Evolutionary conservation across 1,140 invertebrate genomes (phyloP).

Genomic region (Drosophila repleta): DNA sequence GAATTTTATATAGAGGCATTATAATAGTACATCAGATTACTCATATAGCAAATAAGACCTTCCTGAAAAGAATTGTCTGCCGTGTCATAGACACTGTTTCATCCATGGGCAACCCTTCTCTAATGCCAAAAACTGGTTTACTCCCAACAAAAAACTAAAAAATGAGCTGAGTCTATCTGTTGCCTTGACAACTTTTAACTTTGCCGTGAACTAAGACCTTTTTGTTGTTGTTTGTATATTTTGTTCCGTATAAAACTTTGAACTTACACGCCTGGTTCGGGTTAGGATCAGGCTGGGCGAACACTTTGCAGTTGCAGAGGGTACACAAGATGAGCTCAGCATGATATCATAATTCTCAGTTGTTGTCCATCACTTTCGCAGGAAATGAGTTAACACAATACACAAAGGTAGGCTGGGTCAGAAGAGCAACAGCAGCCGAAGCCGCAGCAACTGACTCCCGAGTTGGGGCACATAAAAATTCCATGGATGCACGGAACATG

Average conservation of each 20-base stretch:
- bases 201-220: slow-evolving; percentile 14
- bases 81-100: background rate
- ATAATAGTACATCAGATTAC: background rate
- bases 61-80: background rate
- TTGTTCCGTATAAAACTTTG: slow-evolving; percentile 26
- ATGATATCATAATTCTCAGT: slow-evolving; percentile 65
- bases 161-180: background rate
- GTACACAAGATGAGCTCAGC: slow-evolving; percentile 60
- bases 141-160: background rate
- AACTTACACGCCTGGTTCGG: slow-evolving; percentile 19
- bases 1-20: too few relatives aligned
- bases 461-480: slow-evolving; percentile 46
- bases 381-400: slow-evolving; percentile 67
- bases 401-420: slow-evolving; percentile 35
- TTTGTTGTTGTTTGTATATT: background rate
- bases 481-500: slow-evolving; percentile 49
- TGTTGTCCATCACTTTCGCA: slow-evolving; percentile 69
- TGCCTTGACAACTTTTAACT: background rate
- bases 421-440: slow-evolving; percentile 15
- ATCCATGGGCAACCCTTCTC: background rate
- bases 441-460: slow-evolving; percentile 18
- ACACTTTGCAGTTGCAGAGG: slow-evolving; percentile 10
- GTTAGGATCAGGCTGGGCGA: slow-evolving; percentile 7
- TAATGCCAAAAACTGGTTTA: background rate
- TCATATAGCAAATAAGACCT: background rate